These are phyloP conservation scores for Pinctada fucata DNA, from an alignment of 2,888 invertebrate species.

Conservation along the genomic window DNA sequence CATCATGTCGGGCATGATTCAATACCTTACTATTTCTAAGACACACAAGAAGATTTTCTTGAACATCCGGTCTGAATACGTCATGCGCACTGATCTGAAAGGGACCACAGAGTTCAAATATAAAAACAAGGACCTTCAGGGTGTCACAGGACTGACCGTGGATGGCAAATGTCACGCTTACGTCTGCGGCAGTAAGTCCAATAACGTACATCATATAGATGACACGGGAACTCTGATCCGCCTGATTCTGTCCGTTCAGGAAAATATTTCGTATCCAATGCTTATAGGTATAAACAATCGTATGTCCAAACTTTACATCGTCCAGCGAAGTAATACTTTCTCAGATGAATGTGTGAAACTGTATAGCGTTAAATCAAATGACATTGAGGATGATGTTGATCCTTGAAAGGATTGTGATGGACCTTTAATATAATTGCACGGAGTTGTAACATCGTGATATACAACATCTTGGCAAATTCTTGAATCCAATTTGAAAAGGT, in stretches of 20 bases:
- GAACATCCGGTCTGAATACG: conserved; percentile 27
- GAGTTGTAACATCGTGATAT: too few species aligned
- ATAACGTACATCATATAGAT: conserved; percentile 22
- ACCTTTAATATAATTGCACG: too few species aligned
- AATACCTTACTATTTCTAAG: conserved; percentile 20
- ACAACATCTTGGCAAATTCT: too few species aligned
- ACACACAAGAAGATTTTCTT: conserved; percentile 18
- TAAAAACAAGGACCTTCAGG: conserved; percentile 14
- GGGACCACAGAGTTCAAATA: conserved; percentile 22
- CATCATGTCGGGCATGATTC: conserved; percentile 29
- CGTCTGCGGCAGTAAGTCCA: conserved; percentile 19
- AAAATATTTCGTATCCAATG: conserved; percentile 10
- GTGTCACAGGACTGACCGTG: conserved; percentile 10
- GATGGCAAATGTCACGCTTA: conserved; percentile 16
- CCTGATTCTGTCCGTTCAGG: conserved; percentile 13
- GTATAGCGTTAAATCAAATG: neutral
- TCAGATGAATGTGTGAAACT: neutral
- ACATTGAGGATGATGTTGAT: too few species aligned
- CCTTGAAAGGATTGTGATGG: too few species aligned
- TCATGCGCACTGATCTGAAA: conserved; percentile 17
- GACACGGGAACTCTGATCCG: conserved; percentile 6
- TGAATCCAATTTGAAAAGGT: too few species aligned
- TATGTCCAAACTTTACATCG: conserved; percentile 5
- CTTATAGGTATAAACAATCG: conserved; percentile 10
- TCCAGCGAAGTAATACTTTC: neutral